These are phyloP conservation scores for Amaurobius ferox DNA, from an alignment of 2,888 invertebrate species.

Conservation along the genomic window DNA sequence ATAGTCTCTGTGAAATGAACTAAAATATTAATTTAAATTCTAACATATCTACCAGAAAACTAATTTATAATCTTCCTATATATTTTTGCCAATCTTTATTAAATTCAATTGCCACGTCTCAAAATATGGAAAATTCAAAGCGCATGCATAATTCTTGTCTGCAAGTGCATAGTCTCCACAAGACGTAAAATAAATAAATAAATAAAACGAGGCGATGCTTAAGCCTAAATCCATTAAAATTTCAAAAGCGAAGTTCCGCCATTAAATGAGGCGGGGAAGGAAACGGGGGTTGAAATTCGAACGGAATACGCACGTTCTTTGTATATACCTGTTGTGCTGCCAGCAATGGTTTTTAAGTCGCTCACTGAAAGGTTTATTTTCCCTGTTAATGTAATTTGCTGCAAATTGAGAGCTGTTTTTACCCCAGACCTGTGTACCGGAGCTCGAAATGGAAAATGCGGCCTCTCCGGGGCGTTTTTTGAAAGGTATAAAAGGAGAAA, in stretches of 20 bases:
- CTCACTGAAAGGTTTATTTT: conserved; percentile 27
- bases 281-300: background rate
- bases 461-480: background rate
- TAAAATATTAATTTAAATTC: too few relatives aligned
- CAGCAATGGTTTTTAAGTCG: conserved; percentile 55
- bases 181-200: conserved; percentile 17
- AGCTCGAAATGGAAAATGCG: background rate
- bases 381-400: conserved; percentile 60
- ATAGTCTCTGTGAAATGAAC: too few relatives aligned
- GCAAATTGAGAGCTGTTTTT: conserved; percentile 40
- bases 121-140: background rate
- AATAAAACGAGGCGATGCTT: background rate
- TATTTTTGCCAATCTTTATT: too few relatives aligned
- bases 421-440: background rate
- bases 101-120: background rate
- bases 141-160: conserved; percentile 20
- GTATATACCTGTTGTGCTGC: conserved; percentile 47
- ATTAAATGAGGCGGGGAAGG: conserved; percentile 18
- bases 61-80: too few relatives aligned
- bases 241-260: conserved; percentile 40
- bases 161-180: conserved; percentile 16
- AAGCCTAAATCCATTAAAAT: conserved; percentile 65
- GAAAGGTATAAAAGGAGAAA: background rate
- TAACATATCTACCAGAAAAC: too few relatives aligned
- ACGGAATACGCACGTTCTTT: conserved; percentile 26